Conservation (phyloP, 1,140 invertebrate species). For the Platorchestia sp. region DNA sequence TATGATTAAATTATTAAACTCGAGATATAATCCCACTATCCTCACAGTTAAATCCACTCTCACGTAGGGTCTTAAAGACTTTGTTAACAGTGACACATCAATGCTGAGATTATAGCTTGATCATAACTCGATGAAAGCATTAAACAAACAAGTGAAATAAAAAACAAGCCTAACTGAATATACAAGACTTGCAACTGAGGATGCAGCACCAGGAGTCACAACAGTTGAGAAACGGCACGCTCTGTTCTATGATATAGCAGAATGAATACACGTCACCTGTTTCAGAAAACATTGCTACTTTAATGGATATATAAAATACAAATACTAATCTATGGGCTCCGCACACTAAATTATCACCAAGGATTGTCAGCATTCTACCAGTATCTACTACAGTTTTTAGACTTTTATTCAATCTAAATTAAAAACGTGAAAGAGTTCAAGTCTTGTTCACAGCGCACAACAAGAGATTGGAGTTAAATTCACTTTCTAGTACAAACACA, state of each 20-base stretch:
- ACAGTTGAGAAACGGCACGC: not conserved
- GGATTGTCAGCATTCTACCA: not conserved
- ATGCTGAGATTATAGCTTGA: not conserved
- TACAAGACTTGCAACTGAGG: not conserved
- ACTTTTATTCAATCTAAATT: not conserved
- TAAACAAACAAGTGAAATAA: not conserved
- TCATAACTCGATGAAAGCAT: not conserved
- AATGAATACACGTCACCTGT: not conserved
- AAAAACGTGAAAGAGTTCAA: not conserved
- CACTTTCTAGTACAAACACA: no score
- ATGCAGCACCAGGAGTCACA: not conserved
- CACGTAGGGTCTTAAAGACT: not conserved
- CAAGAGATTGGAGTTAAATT: no score
- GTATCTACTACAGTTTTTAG: not conserved
- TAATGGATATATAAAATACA: not conserved
- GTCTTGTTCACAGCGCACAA: no score
- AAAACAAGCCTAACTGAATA: not conserved
- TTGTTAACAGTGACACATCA: not conserved
- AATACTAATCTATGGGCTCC: not conserved
- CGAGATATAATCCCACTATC: not conserved
- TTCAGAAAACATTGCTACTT: not conserved
- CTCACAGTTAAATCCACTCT: not conserved
- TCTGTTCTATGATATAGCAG: no score
- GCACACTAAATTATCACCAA: not conserved
- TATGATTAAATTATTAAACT: not conserved